Evolutionary conservation across 2,888 invertebrate species (phyloP).

Genomic region (Ischnura elegans): DNA sequence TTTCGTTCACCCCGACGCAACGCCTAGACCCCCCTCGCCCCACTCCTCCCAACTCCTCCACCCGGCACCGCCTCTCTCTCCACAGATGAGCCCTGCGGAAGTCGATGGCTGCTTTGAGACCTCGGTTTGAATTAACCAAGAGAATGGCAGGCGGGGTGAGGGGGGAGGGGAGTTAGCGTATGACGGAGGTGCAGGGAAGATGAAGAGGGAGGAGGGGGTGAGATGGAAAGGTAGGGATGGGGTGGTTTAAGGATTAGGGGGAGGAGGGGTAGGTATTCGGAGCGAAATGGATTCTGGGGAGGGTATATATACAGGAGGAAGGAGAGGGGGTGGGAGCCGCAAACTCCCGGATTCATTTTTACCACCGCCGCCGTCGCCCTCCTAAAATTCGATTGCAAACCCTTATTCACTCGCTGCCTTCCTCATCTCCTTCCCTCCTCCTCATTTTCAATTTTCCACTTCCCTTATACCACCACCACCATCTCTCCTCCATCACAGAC

Average conservation of each 20-base stretch:
- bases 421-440: not conserved
- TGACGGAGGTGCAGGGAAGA: not conserved
- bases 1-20: not conserved
- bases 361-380: not conserved
- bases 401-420: no score
- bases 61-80: not conserved
- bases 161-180: not conserved
- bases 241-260: not conserved
- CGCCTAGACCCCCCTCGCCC: not conserved
- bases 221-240: not conserved
- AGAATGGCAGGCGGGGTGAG: not conserved
- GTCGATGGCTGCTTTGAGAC: conserved; percentile 65
- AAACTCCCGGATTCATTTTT: not conserved
- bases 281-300: not conserved
- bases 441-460: not conserved
- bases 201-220: not conserved
- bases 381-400: not conserved
- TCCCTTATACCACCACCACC: not conserved
- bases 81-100: conserved; percentile 44
- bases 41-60: not conserved
- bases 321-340: not conserved
- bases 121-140: conserved; percentile 58
- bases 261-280: not conserved
- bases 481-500: not conserved
- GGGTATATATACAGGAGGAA: not conserved